Conservation (phyloP, 2,888 invertebrate genomes). For the Stegana nigrithorax region DNA sequence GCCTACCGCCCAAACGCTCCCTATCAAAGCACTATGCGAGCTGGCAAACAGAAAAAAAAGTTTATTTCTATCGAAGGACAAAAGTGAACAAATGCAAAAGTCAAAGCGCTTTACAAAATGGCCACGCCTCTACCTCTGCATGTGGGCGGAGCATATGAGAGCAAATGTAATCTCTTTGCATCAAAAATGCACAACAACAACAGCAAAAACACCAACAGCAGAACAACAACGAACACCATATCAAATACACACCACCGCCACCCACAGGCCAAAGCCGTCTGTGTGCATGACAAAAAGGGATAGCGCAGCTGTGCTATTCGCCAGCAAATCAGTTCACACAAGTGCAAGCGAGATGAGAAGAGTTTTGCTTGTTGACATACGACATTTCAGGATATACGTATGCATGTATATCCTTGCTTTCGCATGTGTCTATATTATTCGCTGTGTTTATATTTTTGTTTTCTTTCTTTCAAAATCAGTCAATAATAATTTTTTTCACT, state of each 20-base stretch:
- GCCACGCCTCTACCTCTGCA: constrained; percentile 47
- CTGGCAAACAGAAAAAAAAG: constrained; percentile 36
- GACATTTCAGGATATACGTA: constrained; percentile 51
- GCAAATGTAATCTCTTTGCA: constrained; percentile 47
- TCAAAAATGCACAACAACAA: constrained; percentile 43
- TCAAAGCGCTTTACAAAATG: constrained; percentile 55
- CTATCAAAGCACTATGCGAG: constrained; percentile 13
- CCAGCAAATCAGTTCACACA: neutral
- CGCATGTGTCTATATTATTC: too few species aligned
- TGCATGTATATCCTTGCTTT: too few species aligned
- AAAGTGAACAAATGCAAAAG: constrained; percentile 60
- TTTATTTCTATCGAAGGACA: constrained; percentile 44
- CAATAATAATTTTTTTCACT: too few species aligned
- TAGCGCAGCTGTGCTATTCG: too few species aligned
- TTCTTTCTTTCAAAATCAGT: too few species aligned
- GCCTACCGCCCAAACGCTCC: neutral
- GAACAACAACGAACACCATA: too few species aligned
- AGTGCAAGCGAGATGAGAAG: constrained; percentile 33
- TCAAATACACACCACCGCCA: too few species aligned
- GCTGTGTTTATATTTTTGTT: too few species aligned
- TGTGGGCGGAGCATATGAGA: constrained; percentile 46
- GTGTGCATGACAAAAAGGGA: too few species aligned
- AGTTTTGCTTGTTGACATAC: constrained; percentile 65
- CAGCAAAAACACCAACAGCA: constrained; percentile 3
- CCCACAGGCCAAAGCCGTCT: too few species aligned